Evolutionary conservation across 2,888 invertebrate species (phyloP).

Genomic region (Atherix ibis): DNA sequence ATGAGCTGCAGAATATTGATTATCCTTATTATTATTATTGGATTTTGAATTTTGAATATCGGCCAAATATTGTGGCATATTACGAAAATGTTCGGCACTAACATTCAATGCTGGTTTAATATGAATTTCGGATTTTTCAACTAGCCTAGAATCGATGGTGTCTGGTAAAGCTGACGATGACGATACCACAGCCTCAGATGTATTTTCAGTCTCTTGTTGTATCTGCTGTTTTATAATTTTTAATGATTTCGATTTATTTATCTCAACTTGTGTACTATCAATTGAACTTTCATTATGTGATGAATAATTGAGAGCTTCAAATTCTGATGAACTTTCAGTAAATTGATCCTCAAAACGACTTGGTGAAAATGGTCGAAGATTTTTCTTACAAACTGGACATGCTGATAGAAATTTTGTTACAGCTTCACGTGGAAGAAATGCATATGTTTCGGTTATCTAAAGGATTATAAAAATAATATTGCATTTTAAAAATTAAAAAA

Average conservation of each 20-base stretch:
- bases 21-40: no score
- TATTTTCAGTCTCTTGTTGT: constrained; percentile 1
- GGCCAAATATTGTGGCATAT: no score
- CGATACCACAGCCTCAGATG: no score
- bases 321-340: constrained; percentile 30
- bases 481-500: no score
- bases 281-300: constrained; percentile 26
- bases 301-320: constrained; percentile 25
- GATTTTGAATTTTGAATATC: no score
- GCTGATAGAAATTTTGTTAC: constrained; percentile 91
- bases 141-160: no score
- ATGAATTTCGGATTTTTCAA: no score
- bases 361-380: constrained; percentile 27
- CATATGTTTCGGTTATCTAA: constrained; percentile 93
- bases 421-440: constrained; percentile 88
- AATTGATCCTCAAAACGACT: constrained; percentile 19
- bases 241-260: no score
- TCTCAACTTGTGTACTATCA: constrained; percentile 16
- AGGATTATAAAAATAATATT: constrained; percentile 24
- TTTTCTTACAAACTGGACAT: constrained; percentile 66
- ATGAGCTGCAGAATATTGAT: no score
- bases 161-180: no score
- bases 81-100: no score
- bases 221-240: constrained; percentile 3
- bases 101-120: no score